Conservation (phyloP, 2,113 vertebrate genomes). For the Coryphaenoides rupestris region DNA sequence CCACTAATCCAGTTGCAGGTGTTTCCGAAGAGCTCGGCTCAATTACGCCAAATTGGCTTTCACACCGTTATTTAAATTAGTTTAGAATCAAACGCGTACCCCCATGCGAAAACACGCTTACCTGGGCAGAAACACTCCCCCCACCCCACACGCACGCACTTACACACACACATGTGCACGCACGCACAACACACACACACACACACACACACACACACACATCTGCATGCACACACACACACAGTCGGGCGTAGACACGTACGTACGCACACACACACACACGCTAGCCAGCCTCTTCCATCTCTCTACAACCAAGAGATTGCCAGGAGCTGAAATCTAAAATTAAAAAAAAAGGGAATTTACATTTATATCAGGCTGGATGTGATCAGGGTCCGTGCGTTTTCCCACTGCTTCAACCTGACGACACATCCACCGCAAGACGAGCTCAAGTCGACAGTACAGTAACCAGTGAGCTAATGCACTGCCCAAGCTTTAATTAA, state of each 20-base stretch:
- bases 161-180: too few species aligned
- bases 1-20: conserved; percentile 74
- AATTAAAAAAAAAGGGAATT: conserved; percentile 63
- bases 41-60: conserved; percentile 76
- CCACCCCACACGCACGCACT: too few species aligned
- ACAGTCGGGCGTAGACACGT: too few species aligned
- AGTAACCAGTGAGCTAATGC: conserved; percentile 46
- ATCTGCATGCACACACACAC: background rate
- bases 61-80: conserved; percentile 75
- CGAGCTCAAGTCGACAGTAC: conserved; percentile 17
- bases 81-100: conserved; percentile 62
- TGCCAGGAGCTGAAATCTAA: conserved; percentile 39
- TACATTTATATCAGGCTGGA: conserved; percentile 71
- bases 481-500: conserved; percentile 60
- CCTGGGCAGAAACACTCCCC: conserved; percentile 58
- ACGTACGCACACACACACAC: background rate
- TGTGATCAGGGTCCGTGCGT: conserved; percentile 58
- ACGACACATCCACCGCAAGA: conserved; percentile 53
- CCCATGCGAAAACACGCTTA: conserved; percentile 70
- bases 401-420: conserved; percentile 61
- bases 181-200: too few species aligned
- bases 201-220: background rate
- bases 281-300: background rate
- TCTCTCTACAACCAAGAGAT: conserved; percentile 34
- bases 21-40: conserved; percentile 69